Base-by-base conservation (phyloP, 2,888 invertebrate species). In the Torymus aiolomorphi region DNA sequence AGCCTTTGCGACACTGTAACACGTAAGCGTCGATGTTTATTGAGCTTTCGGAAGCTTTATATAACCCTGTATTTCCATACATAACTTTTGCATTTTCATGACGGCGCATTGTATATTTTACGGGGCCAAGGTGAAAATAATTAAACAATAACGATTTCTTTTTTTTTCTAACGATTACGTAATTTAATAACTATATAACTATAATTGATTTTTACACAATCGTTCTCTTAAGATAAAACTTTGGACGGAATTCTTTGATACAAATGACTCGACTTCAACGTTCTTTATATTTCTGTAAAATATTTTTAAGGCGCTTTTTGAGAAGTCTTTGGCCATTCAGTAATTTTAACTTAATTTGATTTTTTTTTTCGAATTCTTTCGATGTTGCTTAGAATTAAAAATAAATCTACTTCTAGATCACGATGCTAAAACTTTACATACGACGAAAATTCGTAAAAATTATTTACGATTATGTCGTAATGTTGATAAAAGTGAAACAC, bases 171-270 rank as follows among this genome's bases (percentile, higher is more conserved):
- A 31, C 31, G 31, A 31, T 31, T 31, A 31, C 31, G 31, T 31
- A 31, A 61, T 59, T 67, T 61, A 67, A 52, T 61, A 20, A 52
- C 2, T n/a, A n/a, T 20, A 57, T 65, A 74, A 31, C 42, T n/a
- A 31, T 57, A 14, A 14, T 51, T 42, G 8, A 20, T 62, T 62
- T 72, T 61, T 72, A 51, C 56, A 72, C 14, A 42, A 63, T 49
- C 31, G 31, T 31, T 31, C 31, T 1, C 54, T 63, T 14, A 31
- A 66, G 49, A 24, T 67, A 31, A 18, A 56, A 63, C 18, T 69
- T 62, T 76, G 69, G 69, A 76, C 62, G 62, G 69, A 73, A 62
- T n/a, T 70, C 18, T 31, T 59, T 67, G 11, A 42, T 67, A 57
- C 0, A 57, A 74, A 18, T 66, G 49, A 70, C 62, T 70, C 69